Evolutionary conservation across 1,140 invertebrate species (phyloP).

Genomic region (Ceratina calcarata): DNA sequence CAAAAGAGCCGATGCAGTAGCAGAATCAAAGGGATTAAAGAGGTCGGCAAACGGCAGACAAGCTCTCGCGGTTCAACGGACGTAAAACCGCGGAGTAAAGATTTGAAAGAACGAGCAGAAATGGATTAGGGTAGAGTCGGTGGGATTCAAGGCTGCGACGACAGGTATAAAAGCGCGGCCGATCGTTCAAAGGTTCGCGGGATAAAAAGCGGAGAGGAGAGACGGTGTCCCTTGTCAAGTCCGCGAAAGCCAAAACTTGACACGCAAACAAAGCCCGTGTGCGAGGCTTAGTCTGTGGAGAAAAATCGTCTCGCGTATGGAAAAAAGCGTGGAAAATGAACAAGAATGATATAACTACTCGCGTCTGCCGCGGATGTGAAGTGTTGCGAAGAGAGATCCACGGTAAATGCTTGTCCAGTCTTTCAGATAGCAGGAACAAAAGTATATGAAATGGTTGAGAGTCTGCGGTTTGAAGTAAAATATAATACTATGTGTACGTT

Average conservation of each 20-base stretch:
- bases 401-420: not conserved
- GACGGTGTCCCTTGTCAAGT: not conserved
- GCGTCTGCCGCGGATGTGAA: conserved; percentile 21
- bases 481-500: too few species aligned
- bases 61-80: not conserved
- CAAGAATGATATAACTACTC: not conserved
- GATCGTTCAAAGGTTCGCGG: conserved; percentile 33
- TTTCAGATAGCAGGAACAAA: too few species aligned
- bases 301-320: conserved; percentile 10
- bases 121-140: conserved; percentile 20
- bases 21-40: conserved; percentile 47
- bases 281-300: not conserved
- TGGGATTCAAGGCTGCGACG: not conserved
- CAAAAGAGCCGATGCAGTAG: conserved; percentile 26
- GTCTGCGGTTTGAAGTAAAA: too few species aligned
- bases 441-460: too few species aligned
- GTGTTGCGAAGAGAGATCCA: not conserved
- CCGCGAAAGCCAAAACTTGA: not conserved
- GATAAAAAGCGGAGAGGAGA: not conserved
- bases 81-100: not conserved
- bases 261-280: conserved; percentile 25
- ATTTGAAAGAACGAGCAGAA: not conserved
- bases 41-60: not conserved
- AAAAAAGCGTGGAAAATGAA: conserved; percentile 24
- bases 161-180: conserved; percentile 8